A percentile compares a stretch with the other conserved stretches of the same genome.
phyloP scores from a whole-genome alignment of 2,113 vertebrate species.

The Cariama cristata region DNA sequence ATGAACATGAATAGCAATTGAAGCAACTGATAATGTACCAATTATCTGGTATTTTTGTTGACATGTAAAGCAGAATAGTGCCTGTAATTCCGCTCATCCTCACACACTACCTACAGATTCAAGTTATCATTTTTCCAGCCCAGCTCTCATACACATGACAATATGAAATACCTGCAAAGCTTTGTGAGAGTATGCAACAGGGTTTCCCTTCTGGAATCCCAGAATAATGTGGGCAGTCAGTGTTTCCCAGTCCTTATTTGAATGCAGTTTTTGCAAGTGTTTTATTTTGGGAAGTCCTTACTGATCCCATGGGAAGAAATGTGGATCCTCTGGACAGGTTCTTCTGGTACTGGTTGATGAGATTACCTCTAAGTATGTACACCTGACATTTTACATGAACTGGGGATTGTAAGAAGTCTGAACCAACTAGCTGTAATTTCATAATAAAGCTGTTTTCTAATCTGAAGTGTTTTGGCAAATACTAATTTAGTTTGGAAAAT shows the following conservation, averaged over 20 bases:
- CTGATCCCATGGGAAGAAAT: not conserved
- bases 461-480: slow-evolving; percentile 26
- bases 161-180: not conserved
- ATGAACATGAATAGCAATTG: not conserved
- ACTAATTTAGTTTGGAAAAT: slow-evolving; percentile 13
- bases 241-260: not conserved
- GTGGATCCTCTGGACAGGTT: not conserved
- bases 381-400: not conserved
- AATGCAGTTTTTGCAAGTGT: not conserved
- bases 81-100: not conserved
- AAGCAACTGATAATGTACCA: not conserved
- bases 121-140: not conserved
- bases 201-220: not conserved
- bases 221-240: not conserved
- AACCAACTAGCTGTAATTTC: not conserved
- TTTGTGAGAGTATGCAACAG: not conserved
- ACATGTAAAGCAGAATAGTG: not conserved
- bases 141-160: not conserved
- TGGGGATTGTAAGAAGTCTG: not conserved
- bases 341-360: not conserved
- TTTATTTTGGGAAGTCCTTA: not conserved
- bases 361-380: not conserved
- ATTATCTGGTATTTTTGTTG: not conserved
- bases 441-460: slow-evolving; percentile 10
- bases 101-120: not conserved